These are phyloP conservation scores for Auanema freiburgensis DNA, from an alignment of 2,888 invertebrate genomes.

Conservation along the genomic window DNA sequence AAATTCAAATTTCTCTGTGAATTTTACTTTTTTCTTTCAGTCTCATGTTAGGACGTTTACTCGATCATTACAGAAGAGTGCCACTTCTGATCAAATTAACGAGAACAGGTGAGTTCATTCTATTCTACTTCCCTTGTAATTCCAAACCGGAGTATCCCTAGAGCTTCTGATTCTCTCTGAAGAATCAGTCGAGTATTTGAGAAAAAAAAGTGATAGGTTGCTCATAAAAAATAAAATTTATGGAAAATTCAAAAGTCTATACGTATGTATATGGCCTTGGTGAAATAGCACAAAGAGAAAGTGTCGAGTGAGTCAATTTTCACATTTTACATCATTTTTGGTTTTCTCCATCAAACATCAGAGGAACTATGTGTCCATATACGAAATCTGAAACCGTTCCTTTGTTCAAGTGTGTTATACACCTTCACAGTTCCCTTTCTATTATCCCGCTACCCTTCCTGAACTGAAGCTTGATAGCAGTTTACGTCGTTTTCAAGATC, in stretches of 20 bases:
- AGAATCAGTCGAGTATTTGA: not conserved
- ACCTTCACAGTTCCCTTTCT: conserved; percentile 4
- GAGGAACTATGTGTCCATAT: too few relatives aligned
- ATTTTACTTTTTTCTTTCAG: not conserved
- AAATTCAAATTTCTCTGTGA: too few relatives aligned
- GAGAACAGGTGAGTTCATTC: conserved; percentile 2
- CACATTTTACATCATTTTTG: too few relatives aligned
- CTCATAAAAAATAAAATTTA: too few relatives aligned
- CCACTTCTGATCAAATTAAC: conserved; percentile 1
- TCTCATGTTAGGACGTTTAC: not conserved
- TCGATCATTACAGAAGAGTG: not conserved
- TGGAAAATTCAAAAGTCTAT: too few relatives aligned
- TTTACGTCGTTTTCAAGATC: not conserved
- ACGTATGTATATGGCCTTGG: too few relatives aligned
- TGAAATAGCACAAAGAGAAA: too few relatives aligned
- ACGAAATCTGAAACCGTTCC: not conserved
- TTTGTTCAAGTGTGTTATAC: not conserved
- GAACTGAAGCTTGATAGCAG: too few relatives aligned
- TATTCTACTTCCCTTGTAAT: not conserved
- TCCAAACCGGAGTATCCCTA: not conserved
- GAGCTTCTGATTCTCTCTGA: not conserved
- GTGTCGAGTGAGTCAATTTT: too few relatives aligned
- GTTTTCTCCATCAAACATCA: too few relatives aligned
- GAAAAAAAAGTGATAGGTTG: too few relatives aligned
- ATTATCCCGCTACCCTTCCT: not conserved